These are phyloP conservation scores for Chaetodon trifascialis DNA, from an alignment of 2,113 vertebrate species.

Conservation along the genomic window DNA sequence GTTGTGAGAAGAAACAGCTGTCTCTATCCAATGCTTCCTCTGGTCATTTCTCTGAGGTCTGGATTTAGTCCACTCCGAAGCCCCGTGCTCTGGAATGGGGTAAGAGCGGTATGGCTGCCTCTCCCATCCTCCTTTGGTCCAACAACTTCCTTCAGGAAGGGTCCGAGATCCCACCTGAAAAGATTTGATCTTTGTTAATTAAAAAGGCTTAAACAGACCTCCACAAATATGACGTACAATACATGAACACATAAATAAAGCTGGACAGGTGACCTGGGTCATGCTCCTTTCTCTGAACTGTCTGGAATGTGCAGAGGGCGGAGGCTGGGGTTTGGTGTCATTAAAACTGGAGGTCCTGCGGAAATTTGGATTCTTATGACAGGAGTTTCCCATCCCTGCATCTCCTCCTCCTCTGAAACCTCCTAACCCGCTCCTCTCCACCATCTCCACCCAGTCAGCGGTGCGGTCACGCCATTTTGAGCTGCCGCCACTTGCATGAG, in stretches of 20 bases:
- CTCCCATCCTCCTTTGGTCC: conserved; percentile 82
- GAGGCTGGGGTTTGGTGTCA: conserved; percentile 86
- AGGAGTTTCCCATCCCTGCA: conserved; percentile 39
- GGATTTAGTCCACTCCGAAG: conserved; percentile 72
- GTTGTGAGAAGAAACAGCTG: conserved; percentile 31
- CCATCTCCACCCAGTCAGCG: conserved; percentile 88
- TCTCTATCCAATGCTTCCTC: conserved; percentile 63
- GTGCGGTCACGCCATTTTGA: conserved; percentile 83
- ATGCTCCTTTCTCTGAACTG: conserved; percentile 94
- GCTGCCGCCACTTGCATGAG: conserved; percentile 68
- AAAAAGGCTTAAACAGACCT: not conserved
- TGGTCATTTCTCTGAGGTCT: conserved; percentile 58
- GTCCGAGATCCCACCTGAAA: conserved; percentile 85
- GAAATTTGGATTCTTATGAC: conserved; percentile 87
- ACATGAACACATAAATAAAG: not conserved
- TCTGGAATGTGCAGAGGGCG: conserved; percentile 77
- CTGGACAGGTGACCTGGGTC: conserved; percentile 81
- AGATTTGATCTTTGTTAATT: not conserved
- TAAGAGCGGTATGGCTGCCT: conserved; percentile 74
- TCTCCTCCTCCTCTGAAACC: conserved; percentile 49
- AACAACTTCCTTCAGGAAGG: conserved; percentile 84
- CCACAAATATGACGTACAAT: not conserved
- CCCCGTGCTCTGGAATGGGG: conserved; percentile 79
- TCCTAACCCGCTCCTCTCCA: conserved; percentile 81
- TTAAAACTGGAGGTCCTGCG: conserved; percentile 94